Conservation (phyloP, 2,888 invertebrate genomes). For the Pyralis farinalis region DNA sequence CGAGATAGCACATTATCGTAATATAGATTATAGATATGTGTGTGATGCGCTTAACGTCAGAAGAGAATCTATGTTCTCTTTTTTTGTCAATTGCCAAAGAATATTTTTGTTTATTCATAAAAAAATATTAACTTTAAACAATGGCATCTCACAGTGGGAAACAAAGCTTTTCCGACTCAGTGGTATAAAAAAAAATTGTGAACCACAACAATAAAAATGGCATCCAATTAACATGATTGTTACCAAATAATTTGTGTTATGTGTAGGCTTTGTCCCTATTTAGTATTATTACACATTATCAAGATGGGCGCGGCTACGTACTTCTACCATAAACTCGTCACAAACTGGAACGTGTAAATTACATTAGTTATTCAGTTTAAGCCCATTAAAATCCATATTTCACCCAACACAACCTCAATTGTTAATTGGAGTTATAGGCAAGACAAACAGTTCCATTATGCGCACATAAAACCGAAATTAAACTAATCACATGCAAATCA, state of each 20-base stretch:
- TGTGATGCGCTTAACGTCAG: too few species aligned
- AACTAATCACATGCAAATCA: constrained; percentile 42
- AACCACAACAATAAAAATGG: not conserved
- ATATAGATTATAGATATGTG: too few species aligned
- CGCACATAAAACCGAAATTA: constrained; percentile 20
- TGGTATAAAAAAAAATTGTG: too few species aligned
- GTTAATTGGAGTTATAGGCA: not conserved
- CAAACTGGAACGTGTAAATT: constrained; percentile 8
- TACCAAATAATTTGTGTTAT: not conserved
- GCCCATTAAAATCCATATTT: constrained; percentile 8
- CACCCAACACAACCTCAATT: not conserved
- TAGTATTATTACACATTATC: not conserved
- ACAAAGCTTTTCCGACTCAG: too few species aligned
- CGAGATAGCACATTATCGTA: too few species aligned
- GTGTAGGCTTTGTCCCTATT: not conserved
- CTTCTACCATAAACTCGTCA: not conserved
- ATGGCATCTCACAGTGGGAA: too few species aligned
- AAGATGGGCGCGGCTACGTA: not conserved
- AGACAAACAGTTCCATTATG: constrained; percentile 6
- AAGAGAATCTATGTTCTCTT: too few species aligned
- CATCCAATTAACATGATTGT: not conserved
- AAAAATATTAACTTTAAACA: too few species aligned
- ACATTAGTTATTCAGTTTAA: constrained; percentile 9
- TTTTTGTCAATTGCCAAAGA: too few species aligned
- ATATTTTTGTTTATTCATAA: too few species aligned